A percentile compares a stretch with the other conserved stretches of the same genome.
Conservation (phyloP, 1,140 invertebrate species). For the Copidosoma floridanum region DNA sequence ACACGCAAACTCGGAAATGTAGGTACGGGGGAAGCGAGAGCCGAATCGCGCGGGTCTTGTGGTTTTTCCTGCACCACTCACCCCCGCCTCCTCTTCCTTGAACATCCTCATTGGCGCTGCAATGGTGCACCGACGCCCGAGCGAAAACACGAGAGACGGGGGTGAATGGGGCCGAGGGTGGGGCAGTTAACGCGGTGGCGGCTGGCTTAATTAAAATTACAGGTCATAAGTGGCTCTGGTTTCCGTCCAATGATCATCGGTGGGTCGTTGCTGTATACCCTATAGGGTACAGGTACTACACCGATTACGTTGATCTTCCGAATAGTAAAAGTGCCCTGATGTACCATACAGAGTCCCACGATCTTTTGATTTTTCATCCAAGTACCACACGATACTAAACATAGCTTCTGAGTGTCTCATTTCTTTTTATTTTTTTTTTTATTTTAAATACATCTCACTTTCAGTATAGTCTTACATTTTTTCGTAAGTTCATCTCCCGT, state of each 20-base stretch:
- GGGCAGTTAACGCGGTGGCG: background rate
- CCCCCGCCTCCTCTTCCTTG: background rate
- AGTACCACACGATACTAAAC: too few relatives aligned
- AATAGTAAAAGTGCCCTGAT: too few relatives aligned
- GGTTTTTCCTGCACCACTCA: background rate
- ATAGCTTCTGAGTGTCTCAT: too few relatives aligned
- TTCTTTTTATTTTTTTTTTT: too few relatives aligned
- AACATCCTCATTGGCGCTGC: conserved; percentile 1
- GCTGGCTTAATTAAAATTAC: conserved; percentile 1
- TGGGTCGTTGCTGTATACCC: too few relatives aligned
- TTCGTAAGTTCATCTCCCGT: too few relatives aligned
- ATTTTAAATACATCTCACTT: too few relatives aligned
- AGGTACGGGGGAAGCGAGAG: conserved; percentile 4
- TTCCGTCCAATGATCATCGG: background rate
- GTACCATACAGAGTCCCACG: too few relatives aligned
- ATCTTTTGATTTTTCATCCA: too few relatives aligned
- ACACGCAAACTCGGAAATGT: background rate
- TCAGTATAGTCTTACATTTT: too few relatives aligned
- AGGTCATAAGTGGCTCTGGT: background rate
- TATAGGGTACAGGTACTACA: too few relatives aligned
- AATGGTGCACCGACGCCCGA: background rate
- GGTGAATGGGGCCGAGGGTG: background rate
- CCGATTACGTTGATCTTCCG: too few relatives aligned
- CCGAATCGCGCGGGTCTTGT: background rate
- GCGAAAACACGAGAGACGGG: background rate